Evolutionary conservation across 1,140 invertebrate species (phyloP).

Genomic region (Homarus americanus): DNA sequence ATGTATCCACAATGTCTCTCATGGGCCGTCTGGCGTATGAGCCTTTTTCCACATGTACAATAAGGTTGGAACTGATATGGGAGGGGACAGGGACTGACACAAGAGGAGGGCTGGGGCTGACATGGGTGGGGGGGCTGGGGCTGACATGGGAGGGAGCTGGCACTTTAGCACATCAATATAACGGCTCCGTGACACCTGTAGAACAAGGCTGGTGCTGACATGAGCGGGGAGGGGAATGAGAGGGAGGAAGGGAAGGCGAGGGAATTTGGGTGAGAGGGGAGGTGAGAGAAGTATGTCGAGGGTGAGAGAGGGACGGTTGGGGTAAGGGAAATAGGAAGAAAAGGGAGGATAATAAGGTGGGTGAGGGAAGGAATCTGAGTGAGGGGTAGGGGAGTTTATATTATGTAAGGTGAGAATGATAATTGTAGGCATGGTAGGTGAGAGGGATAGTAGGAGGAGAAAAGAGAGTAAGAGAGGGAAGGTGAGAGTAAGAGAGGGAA

Average conservation of each 20-base stretch:
- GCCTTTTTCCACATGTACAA: no score
- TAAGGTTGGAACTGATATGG: no score
- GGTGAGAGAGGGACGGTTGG: not conserved
- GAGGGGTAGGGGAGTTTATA: not conserved
- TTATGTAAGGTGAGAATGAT: not conserved
- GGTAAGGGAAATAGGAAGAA: not conserved
- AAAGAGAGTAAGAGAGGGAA: slow-evolving; percentile 10
- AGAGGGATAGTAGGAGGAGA: not conserved
- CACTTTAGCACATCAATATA: no score
- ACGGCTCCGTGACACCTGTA: no score
- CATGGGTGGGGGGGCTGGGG: no score
- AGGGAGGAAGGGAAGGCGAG: not conserved
- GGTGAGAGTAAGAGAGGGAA: slow-evolving; percentile 16
- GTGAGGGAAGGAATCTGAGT: not conserved
- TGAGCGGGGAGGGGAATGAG: not conserved
- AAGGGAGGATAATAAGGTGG: not conserved
- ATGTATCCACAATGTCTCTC: no score
- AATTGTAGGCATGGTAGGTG: not conserved
- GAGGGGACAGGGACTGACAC: no score
- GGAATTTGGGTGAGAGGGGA: not conserved
- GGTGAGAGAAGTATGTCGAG: not conserved
- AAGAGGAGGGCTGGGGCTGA: no score
- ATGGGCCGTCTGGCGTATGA: no score
- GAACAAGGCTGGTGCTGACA: no score
- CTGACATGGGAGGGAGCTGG: no score